Evolutionary conservation across 2,113 vertebrate genomes (phyloP), one percentile per base, ranked within the genome.

Genomic region (Guaruba guarouba): DNA sequence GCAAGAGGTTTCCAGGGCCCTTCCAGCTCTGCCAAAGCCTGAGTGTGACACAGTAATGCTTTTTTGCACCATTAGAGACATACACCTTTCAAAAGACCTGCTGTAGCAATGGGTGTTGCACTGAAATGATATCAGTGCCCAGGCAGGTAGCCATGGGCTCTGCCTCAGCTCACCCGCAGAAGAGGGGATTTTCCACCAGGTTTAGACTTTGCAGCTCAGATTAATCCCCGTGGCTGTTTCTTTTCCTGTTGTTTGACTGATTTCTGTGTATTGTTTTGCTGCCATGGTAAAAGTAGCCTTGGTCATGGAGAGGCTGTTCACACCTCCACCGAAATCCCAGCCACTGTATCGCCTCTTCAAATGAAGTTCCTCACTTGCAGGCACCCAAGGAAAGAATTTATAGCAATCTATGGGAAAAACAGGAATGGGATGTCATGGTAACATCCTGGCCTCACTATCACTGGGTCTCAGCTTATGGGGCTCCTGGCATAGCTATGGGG

Each of bases 221-320:
- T 68, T 37, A 86, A 73, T 73, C 37, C 59, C 75, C 66, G 37
- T 1, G n/a, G 27, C n/a, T 54, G 12, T 70, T 62, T 79, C 28
- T 80, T 83, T 79, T 87, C 67, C 67, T 75, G 67, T 54, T 88
- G 31, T 82, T 73, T 1, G 0, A 43, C 39, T 31, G 76, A 73
- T 25, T 62, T 81, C n/a, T 89, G 33, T 63, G 52, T 73, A 46
- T 55, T 62, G 69, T 92, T 90, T 39, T 46, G 91, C 91, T 84
- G 63, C 83, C n/a, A 29, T 19, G 52, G 83, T 48, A 55, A 61
- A 46, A 33, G 22, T 0, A 0, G 57, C 63, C 83, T 71, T 43
- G 41, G 64, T 62, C 91, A 77, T 69, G 2, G 3, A 24, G 44
- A 79, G 25, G 41, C 37, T 63, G 22, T 43, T 76, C 63, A 59